Base-by-base conservation (phyloP, 2,797 vertebrate genomes). In the Myotis planiceps region DNA sequence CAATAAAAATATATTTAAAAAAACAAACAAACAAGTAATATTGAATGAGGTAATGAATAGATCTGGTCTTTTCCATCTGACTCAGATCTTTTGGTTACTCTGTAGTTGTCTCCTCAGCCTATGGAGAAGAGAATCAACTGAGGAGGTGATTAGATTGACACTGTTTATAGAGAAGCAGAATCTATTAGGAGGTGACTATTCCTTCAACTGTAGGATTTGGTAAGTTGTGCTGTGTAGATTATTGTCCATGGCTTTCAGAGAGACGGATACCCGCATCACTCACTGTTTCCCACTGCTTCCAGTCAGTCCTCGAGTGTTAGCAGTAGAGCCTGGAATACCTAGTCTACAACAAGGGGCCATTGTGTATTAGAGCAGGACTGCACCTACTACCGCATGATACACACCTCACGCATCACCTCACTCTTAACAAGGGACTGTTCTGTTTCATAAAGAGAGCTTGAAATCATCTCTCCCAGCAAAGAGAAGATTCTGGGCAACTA, bases 211-310 rank as follows among this genome's bases (percentile, higher is more conserved):
- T 9, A 85, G 72, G 15, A 72, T 7, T 19, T 66, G 16, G 5
- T 34, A 55, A 68, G 14, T 51, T 37, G 6, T 37, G 19, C 16
- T 53, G 3, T 23, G 34, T 12, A 15, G 16, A 66, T 6, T 12
- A 45, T 3, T 42, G 18, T 58, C 34, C 49, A 34, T 51, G 18
- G n/a, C n/a, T 80, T 47, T 39, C 37, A 71, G 32, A 81, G 14
- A 9, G 1, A 34, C 2, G 0, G 10, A n/a, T 19, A 32, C 0
- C 15, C 23, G 5, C 9, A 7, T 42, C 45, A 5, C 25, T 83
- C 15, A 13, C 13, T 74, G 42, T 45, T 45, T 2, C n/a, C 68
- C 0, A 23, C 7, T 49, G 8, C 37, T 49, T 58, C 16, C 7
- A 32, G 2, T 21, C 5, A 86, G 23, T 55, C 32, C 12, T 45